phyloP scores from a whole-genome alignment of 1,140 invertebrate genomes.

The Ylistrum balloti region DNA sequence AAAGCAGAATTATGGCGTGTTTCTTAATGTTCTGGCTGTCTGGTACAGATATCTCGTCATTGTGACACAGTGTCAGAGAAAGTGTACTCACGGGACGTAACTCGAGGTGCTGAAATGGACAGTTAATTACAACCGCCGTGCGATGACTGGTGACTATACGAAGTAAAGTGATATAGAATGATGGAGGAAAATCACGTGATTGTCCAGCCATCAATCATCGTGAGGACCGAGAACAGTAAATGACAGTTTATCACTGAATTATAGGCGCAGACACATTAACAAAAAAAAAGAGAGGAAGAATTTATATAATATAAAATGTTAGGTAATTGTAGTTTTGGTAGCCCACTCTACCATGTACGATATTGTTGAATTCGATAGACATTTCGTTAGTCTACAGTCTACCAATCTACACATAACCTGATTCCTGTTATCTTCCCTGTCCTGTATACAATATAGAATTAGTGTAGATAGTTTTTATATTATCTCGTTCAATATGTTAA shows the following conservation, averaged over 20 bases:
- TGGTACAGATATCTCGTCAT: background rate
- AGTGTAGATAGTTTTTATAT: too few relatives aligned
- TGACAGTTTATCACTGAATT: background rate
- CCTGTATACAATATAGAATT: too few relatives aligned
- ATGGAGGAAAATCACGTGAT: background rate
- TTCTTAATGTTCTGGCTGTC: too few relatives aligned
- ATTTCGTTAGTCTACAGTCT: too few relatives aligned
- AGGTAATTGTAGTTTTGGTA: background rate
- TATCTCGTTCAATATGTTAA: too few relatives aligned
- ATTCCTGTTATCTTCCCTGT: too few relatives aligned
- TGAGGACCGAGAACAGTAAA: background rate
- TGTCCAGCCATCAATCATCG: background rate
- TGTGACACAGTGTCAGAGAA: background rate
- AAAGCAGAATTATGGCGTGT: too few relatives aligned
- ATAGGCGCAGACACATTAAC: background rate
- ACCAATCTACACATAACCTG: too few relatives aligned
- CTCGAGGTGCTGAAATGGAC: background rate
- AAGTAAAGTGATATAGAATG: background rate
- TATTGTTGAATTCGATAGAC: background rate
- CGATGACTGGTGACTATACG: background rate
- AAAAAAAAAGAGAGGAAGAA: background rate
- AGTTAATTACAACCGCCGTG: background rate
- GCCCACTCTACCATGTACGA: background rate
- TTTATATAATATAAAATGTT: too few relatives aligned
- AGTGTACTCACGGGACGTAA: background rate